A percentile compares a stretch with the other conserved stretches of the same genome.
phyloP scores from a whole-genome alignment of 2,888 invertebrate genomes.

The Gnatocerus cornutus region DNA sequence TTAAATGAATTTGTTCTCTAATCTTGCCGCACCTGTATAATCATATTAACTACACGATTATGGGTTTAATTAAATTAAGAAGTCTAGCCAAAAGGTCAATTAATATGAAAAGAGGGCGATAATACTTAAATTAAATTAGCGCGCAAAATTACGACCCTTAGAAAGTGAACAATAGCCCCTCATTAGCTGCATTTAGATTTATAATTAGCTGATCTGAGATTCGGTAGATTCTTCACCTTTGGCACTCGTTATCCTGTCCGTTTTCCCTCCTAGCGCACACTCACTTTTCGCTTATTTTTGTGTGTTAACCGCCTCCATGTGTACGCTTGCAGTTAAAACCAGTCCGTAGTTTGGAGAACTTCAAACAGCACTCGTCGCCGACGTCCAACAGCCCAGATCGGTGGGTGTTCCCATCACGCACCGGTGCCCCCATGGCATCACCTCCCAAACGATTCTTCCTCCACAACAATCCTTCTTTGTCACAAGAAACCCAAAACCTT shows the following conservation, averaged over 20 bases:
- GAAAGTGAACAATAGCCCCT: too few relatives aligned
- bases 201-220: neutral
- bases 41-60: too few relatives aligned
- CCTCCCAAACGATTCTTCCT: constrained; percentile 59
- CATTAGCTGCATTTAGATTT: too few relatives aligned
- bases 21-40: too few relatives aligned
- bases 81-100: too few relatives aligned
- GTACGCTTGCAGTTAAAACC: constrained; percentile 75
- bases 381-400: constrained; percentile 64
- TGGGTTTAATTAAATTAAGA: too few relatives aligned
- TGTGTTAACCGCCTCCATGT: constrained; percentile 25
- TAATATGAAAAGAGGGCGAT: too few relatives aligned
- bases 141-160: too few relatives aligned
- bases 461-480: constrained; percentile 52
- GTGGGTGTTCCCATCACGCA: constrained; percentile 61
- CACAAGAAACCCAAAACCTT: constrained; percentile 66
- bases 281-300: constrained; percentile 28
- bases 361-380: constrained; percentile 65
- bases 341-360: constrained; percentile 77
- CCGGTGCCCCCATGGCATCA: constrained; percentile 62
- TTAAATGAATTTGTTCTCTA: too few relatives aligned
- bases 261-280: neutral
- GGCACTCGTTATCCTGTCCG: neutral
- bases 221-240: too few relatives aligned
- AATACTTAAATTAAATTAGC: too few relatives aligned